These are phyloP conservation scores for Brienomyrus brachyistius DNA, from an alignment of 2,113 vertebrate genomes.

Conservation along the genomic window DNA sequence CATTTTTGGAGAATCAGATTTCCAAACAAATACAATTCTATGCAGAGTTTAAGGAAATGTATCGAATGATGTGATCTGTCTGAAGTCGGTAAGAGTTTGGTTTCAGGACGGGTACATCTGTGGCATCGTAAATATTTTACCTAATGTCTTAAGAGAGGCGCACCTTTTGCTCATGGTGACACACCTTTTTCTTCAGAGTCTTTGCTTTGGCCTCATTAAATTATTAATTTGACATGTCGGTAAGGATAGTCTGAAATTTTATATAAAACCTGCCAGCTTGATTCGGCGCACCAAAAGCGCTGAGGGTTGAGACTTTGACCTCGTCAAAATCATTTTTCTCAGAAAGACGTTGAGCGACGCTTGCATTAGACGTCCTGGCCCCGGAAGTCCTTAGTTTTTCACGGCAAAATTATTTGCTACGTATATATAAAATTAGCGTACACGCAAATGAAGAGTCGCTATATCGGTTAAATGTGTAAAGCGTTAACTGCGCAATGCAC, in stretches of 20 bases:
- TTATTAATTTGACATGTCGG: neutral
- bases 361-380: neutral
- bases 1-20: neutral
- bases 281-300: neutral
- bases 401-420: neutral
- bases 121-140: slow-evolving; percentile 2
- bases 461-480: neutral
- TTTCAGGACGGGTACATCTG: neutral
- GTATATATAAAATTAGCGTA: neutral
- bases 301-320: neutral
- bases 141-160: neutral
- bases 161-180: neutral
- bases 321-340: neutral
- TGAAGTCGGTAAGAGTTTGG: neutral
- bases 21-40: neutral
- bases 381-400: neutral
- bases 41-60: neutral
- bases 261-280: neutral
- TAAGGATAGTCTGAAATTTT: neutral
- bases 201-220: neutral
- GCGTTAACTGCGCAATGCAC: neutral
- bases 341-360: neutral
- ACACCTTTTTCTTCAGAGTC: neutral
- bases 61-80: neutral
- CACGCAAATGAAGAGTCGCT: neutral